Base-by-base conservation (phyloP, 2,797 vertebrate species). In the Myripristis jacobus region DNA sequence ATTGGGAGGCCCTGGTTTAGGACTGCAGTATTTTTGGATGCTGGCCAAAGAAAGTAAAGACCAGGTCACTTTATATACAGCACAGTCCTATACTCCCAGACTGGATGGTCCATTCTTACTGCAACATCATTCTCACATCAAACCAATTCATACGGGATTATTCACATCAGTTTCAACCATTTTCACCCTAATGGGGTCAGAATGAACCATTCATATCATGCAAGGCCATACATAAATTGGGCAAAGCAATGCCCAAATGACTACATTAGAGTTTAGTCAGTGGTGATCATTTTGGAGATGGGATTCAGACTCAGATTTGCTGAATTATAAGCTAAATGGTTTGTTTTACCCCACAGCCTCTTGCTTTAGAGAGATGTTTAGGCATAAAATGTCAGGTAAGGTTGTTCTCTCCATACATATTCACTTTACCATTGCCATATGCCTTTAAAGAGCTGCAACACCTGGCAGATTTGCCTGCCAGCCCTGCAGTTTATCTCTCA, bases 391-490 rank as follows among this genome's bases (percentile, higher is more conserved):
- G n/a, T n/a, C n/a, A n/a, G n/a, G n/a, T n/a, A n/a, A n/a, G n/a
- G n/a, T 19, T 46, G 11, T 36, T 36, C 34, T 29, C 27, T 29
- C 27, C 6, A 29, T 6, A 29, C 6, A 29, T 29, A n/a, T n/a
- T n/a, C n/a, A n/a, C n/a, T n/a, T n/a, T 34, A 19, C 8, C 38
- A 3, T 58, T 52, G 21, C 38, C 44, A 34, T 51, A 41, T 36
- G 47, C 19, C 38, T 29, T 25, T 13, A 41, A 41, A 41, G 21
- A 73, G 54, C 75, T 61, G 66, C 61, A 65, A 47, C 78, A 65
- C 36, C 70, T 73, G 57, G 43, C 48, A 67, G 12, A 63, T 63
- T 27, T 58, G 38, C 68, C n/a, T 74, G 75, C 57, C 75, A 87
- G 76, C 60, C 34, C 10, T 9, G 34, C 34, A 36, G 34, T 64